Conservation (phyloP, 2,797 vertebrate genomes). For the Scolopax bukidnonensis region DNA sequence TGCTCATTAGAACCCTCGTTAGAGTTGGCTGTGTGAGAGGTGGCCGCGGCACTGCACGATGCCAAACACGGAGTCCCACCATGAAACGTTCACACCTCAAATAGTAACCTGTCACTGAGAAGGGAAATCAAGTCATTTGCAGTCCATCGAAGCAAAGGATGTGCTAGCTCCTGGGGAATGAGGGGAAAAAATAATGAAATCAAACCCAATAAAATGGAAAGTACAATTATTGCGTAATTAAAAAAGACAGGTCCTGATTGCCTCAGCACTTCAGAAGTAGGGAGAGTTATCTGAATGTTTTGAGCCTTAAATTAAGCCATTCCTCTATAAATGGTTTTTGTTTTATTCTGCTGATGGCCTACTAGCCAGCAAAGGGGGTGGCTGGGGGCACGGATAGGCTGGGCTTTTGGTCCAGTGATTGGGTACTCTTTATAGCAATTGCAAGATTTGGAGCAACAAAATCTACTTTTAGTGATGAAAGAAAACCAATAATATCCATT, state of each 20-base stretch:
- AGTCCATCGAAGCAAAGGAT: neutral
- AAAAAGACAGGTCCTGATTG: neutral
- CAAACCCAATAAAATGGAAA: neutral
- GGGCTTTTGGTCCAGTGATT: neutral
- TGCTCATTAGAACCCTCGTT: neutral
- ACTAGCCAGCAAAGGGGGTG: neutral
- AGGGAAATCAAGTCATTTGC: neutral
- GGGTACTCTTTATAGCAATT: neutral
- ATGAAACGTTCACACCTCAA: neutral
- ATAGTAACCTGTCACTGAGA: neutral
- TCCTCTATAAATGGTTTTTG: neutral
- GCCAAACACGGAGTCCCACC: neutral
- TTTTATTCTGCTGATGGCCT: neutral
- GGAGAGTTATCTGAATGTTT: neutral
- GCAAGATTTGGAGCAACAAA: neutral
- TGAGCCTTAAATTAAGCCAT: neutral
- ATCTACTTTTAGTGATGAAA: neutral
- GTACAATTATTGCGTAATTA: neutral
- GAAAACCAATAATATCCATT: neutral
- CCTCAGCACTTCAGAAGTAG: neutral
- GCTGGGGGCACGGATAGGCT: too few species aligned
- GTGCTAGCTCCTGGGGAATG: neutral
- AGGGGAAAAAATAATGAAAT: neutral
- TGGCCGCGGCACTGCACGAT: fast-evolving
- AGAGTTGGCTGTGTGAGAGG: neutral